These are phyloP conservation scores for Drosophila seguyi DNA, from an alignment of 1,140 invertebrate genomes.

Conservation along the genomic window DNA sequence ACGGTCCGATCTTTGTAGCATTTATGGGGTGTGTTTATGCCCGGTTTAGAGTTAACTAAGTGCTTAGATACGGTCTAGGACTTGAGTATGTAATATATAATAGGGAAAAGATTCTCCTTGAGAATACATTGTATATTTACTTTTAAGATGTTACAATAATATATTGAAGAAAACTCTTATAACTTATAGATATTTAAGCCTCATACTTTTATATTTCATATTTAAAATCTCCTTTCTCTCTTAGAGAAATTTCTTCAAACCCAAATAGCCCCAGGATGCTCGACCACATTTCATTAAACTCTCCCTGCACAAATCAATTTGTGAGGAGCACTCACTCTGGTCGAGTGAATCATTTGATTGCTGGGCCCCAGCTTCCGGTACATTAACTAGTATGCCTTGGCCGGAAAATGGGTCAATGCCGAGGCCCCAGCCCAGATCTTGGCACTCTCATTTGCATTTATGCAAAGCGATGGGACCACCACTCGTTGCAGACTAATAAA, in stretches of 20 bases:
- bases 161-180: too few species aligned
- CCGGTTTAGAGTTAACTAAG: slow-evolving; percentile 30
- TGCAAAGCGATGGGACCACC: slow-evolving; percentile 38
- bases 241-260: neutral
- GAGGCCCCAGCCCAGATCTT: slow-evolving; percentile 32
- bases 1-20: slow-evolving; percentile 38
- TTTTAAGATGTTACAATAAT: too few species aligned
- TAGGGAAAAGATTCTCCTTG: neutral
- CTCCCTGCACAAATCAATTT: slow-evolving; percentile 3
- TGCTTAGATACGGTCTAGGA: neutral
- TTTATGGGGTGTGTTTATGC: slow-evolving; percentile 66
- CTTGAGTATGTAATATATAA: neutral
- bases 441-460: slow-evolving; percentile 65
- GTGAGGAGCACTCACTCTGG: slow-evolving; percentile 13
- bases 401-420: slow-evolving; percentile 66
- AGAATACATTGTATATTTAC: too few species aligned
- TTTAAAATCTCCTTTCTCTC: neutral
- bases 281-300: neutral
- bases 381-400: slow-evolving; percentile 39
- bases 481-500: slow-evolving; percentile 66
- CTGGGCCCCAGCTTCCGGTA: slow-evolving; percentile 26
- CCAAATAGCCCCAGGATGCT: neutral
- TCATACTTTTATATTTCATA: neutral
- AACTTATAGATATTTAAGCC: too few species aligned
- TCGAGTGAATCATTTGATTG: slow-evolving; percentile 61